Base-by-base conservation (phyloP, 2,888 invertebrate genomes). In the Thelaira solivaga region DNA sequence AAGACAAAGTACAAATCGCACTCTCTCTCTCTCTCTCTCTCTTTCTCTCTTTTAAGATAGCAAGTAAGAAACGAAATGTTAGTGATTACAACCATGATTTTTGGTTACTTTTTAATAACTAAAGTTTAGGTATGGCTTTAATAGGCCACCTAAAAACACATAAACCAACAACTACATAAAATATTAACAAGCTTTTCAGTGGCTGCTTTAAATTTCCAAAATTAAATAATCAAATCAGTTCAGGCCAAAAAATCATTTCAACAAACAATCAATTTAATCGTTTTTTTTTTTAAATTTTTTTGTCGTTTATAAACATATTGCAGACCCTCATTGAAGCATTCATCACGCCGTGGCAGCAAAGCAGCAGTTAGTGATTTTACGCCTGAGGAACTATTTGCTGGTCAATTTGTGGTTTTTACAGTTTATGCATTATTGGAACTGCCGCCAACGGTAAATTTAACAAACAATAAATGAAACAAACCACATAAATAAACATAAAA, bases 341-440 rank as follows among this genome's bases (percentile, higher is more conserved):
- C 83, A 43, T 72, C 80, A 29, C 76, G 81, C 45, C 75, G 80
- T 67, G 62, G 76, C 69, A 80, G 78, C 18, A 82, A 82, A 65
- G 29, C 74, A 4, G 24, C 77, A 31, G 76, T 51, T 3, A 79
- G 76, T 43, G 80, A 83, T 22, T 83, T 83, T 75, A 82, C 87
- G 57, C 87, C 88, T 24, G 87, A 88, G 47, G 85, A 87, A 57
- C 82, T 89, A 8, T 89, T 89, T 76, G 83, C 87, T 65, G 89
- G 89, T 4, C 89, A 89, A 76, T 89, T 89, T 84, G 86, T 89
- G 64, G 89, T 89, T 24, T 89, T 89, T 55, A 89, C 89, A 43
- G 89, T 89, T 1, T 89, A 88, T 76, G 89, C 89, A 11, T 83
- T 89, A 20, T 81, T 89, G 74, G 89, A 89, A 80, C 73, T 89